Base-by-base conservation (phyloP, 1,140 invertebrate species). In the Leptopilina boulardi region DNA sequence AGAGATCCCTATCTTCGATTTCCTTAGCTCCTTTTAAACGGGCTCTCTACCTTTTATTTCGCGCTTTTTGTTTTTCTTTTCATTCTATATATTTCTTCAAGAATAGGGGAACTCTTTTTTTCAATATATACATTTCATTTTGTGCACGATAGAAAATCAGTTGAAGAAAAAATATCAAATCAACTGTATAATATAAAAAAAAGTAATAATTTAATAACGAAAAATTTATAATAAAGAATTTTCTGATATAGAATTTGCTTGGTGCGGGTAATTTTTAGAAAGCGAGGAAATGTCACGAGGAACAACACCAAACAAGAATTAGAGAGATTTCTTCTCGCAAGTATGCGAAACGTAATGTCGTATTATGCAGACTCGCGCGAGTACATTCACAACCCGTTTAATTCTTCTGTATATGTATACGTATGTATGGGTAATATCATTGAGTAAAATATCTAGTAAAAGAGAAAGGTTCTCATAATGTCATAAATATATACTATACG, bases 261-360 rank as follows among this genome's bases (percentile, higher is more conserved):
- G 59, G 10, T 15, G 19, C 11, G 3, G 21, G 11, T 30, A 66
- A 66, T 66, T 66, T 66, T 66, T 66, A 66, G 59, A 66, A 66
- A 34, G 59, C 26, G 23, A 34, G 59, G 59, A 30, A 66, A 66
- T 66, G 59, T 66, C 59, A 66, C 59, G 59, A 66, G 59, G 26
- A 66, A 66, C 26, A 66, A 66, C 23, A 66, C 26, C 23, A 30
- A 66, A 5, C 59, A 66, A 23, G 23, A 66, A 66, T 66, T 66
- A 66, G 23, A 66, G 23, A 66, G 59, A 66, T 66, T 66, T 66
- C 59, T 66, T 66, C 59, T 66, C 59, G 59, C 26, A 30, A 30
- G 59, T 66, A 66, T 66, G 59, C 59, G 59, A 66, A 66, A 66
- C 26, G 26, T 34, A 66, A 59, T 59, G 56, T 59, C 19, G 56